Evolutionary conservation across 1,140 invertebrate species (phyloP).

Genomic region (Lanistes nyassanus): DNA sequence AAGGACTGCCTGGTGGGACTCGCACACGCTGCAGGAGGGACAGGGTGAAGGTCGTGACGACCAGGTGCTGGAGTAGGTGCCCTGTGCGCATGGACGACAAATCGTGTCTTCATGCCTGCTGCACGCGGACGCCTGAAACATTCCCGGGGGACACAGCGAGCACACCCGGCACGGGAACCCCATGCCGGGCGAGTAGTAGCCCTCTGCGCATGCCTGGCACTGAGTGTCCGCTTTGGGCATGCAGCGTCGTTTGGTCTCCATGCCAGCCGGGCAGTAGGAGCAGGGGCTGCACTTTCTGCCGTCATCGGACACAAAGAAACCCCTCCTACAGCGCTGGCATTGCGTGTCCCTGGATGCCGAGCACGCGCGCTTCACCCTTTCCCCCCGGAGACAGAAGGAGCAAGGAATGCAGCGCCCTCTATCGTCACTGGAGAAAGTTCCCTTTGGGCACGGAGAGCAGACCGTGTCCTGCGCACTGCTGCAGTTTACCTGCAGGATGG

Average conservation of each 20-base stretch:
- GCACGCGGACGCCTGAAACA: neutral
- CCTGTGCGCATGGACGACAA: neutral
- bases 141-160: conserved; percentile 16
- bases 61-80: conserved; percentile 11
- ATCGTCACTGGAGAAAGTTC: conserved; percentile 7
- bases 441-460: conserved; percentile 2
- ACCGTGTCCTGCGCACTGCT: neutral
- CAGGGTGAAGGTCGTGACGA: neutral
- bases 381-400: conserved; percentile 4
- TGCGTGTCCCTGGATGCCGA: neutral
- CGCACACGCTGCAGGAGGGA: conserved; percentile 2
- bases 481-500: neutral
- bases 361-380: neutral
- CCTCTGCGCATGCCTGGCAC: neutral
- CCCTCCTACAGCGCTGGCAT: neutral
- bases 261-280: conserved; percentile 16
- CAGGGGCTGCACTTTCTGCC: neutral
- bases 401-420: neutral
- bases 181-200: conserved; percentile 15
- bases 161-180: conserved; percentile 20
- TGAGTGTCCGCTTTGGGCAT: conserved; percentile 12
- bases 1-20: neutral
- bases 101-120: conserved; percentile 3
- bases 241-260: conserved; percentile 8
- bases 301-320: neutral